phyloP scores from a whole-genome alignment of 2,888 invertebrate species.

The Lasioglossum lativentre region DNA sequence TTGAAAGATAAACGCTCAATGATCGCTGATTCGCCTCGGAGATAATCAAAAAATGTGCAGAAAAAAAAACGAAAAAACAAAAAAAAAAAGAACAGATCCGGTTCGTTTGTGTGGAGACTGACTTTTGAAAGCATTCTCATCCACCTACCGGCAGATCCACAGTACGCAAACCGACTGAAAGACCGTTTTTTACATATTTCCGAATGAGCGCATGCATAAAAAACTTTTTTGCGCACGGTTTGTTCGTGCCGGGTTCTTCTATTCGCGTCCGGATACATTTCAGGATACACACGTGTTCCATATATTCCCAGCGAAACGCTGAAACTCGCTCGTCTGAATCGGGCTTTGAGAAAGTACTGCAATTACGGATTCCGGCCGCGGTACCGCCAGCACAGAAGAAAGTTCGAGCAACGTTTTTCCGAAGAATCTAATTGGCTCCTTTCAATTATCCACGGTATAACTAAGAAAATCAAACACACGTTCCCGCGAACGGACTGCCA shows the following conservation, averaged over 20 bases:
- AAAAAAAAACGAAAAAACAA: background rate
- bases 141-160: background rate
- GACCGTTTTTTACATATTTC: background rate
- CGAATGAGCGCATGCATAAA: background rate
- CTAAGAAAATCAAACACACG: background rate
- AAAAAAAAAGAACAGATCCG: background rate
- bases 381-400: background rate
- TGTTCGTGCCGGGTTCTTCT: background rate
- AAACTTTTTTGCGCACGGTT: background rate
- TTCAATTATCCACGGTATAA: background rate
- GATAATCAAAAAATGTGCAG: background rate
- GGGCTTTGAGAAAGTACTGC: background rate
- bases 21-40: background rate
- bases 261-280: background rate
- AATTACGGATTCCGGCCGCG: background rate
- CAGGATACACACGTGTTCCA: background rate
- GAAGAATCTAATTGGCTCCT: background rate
- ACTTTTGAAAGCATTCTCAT: background rate
- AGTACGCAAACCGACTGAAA: background rate
- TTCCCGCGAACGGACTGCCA: background rate
- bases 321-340: constrained; percentile 13
- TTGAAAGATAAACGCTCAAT: background rate
- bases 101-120: background rate
- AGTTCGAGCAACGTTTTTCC: background rate
- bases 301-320: background rate